Evolutionary conservation across 1,140 invertebrate species (phyloP), one percentile per base, ranked within the genome.

Genomic region (Drosophila melanica): DNA sequence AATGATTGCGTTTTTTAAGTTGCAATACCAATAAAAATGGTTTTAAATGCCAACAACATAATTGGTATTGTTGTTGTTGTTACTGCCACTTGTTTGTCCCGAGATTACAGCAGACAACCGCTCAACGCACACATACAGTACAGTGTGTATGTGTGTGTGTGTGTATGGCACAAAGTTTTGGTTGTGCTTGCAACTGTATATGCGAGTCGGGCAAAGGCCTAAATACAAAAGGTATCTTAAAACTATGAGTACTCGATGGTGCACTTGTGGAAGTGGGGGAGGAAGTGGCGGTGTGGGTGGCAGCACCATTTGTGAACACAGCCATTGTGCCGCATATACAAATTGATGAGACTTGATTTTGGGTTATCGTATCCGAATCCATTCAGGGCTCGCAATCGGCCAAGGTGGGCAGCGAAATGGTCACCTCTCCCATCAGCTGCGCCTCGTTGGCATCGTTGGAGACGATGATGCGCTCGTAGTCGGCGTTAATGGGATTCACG

Each of bases 321-420:
- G 68, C 68, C 68, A 8, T 65, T 44, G 58, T 51, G 50, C 54
- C 41, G 62, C 47, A n/a, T 44, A 3, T 33, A 18, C 2, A 27
- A 27, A 16, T 30, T 39, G 33, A 37, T 47, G 10, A 44, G 9
- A 23, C 20, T 23, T 23, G 16, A 9, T 33, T 18, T 16, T 12
- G 7, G 30, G 20, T 23, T 23, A 14, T 27, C 10, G 16, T 16
- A n/a, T 4, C 20, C 20, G 20, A 18, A 30, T 50, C 7, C 10
- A 5, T 54, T 69, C 33, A 63, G 18, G 50, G 12, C 7, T 53
- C 41, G 9, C 33, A 54, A 18, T 55, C 50, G 10, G 62, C 35
- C 3, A 87, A 48, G 54, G 65, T 82, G 18, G 90, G 90, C 64
- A 91, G 44, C 23, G 90, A 91, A 53, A 91, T 91, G 33, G 90